Evolutionary conservation across 2,888 invertebrate genomes (phyloP).

Genomic region (Melieria omissa): DNA sequence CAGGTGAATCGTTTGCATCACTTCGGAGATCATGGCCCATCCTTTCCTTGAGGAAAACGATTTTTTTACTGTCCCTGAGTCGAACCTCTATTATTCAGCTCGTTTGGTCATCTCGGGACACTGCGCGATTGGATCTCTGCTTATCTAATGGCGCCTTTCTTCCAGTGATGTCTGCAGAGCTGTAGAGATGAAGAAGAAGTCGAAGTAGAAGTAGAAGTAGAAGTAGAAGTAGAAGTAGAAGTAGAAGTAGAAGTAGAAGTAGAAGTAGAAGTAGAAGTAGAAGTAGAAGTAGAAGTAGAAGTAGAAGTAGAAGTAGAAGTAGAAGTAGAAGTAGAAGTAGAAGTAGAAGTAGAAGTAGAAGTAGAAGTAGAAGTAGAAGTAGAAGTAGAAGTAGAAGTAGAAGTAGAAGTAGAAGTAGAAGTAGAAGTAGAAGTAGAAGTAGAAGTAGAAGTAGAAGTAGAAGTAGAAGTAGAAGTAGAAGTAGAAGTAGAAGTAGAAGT

Average conservation of each 20-base stretch:
- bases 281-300: slow-evolving; percentile 18
- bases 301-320: slow-evolving; percentile 18
- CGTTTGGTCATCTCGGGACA: too few relatives aligned
- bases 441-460: slow-evolving; percentile 17
- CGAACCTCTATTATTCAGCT: too few relatives aligned
- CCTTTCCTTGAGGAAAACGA: too few relatives aligned
- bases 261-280: slow-evolving; percentile 17
- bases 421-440: slow-evolving; percentile 18
- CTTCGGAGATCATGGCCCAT: too few relatives aligned
- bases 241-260: slow-evolving; percentile 15
- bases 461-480: slow-evolving; percentile 18
- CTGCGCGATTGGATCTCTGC: too few relatives aligned
- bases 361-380: slow-evolving; percentile 18
- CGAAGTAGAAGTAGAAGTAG: slow-evolving; percentile 14
- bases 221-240: slow-evolving; percentile 18
- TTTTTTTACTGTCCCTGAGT: too few relatives aligned
- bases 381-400: slow-evolving; percentile 17
- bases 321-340: slow-evolving; percentile 17
- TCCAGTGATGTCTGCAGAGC: too few relatives aligned
- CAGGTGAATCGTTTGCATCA: too few relatives aligned
- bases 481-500: slow-evolving; percentile 18
- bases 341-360: slow-evolving; percentile 18
- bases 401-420: slow-evolving; percentile 18
- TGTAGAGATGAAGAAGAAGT: background rate
- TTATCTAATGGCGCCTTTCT: too few relatives aligned